A percentile compares a stretch with the other conserved stretches of the same genome.
phyloP scores from a whole-genome alignment of 2,888 invertebrate genomes.

The Nymphalis polychloros region DNA sequence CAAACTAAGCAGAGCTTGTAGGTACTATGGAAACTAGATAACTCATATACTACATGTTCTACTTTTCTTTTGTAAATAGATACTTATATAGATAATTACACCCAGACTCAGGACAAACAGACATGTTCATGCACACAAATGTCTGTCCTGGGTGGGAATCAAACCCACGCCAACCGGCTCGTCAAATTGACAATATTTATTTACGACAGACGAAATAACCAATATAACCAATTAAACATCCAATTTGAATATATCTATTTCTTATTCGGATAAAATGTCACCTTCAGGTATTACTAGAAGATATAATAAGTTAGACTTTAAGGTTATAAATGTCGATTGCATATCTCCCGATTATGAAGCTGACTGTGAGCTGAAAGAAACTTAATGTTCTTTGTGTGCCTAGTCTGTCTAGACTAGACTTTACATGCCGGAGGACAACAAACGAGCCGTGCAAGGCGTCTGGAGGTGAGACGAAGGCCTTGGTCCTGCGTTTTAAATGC shows the following conservation, averaged over 20 bases:
- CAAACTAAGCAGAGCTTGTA: too few species aligned
- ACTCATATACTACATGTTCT: too few species aligned
- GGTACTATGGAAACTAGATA: too few species aligned
- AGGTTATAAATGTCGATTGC: constrained; percentile 16
- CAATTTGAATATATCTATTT: constrained; percentile 5
- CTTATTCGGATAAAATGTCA: constrained; percentile 15
- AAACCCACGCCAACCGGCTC: too few species aligned
- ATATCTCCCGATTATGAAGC: constrained; percentile 21
- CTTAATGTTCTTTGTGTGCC: constrained; percentile 21
- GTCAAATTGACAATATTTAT: too few species aligned
- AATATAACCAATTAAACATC: neutral
- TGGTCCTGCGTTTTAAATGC: constrained; percentile 61
- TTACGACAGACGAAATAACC: too few species aligned
- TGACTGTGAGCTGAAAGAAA: constrained; percentile 24
- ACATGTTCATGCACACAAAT: too few species aligned
- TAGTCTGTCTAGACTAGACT: constrained; percentile 68
- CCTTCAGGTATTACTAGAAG: neutral
- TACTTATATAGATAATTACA: too few species aligned
- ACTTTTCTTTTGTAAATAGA: too few species aligned
- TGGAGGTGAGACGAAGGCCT: constrained; percentile 72
- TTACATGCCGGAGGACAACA: constrained; percentile 60
- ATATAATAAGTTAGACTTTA: neutral
- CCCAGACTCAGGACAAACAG: too few species aligned
- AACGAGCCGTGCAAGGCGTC: constrained; percentile 63
- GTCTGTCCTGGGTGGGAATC: too few species aligned